Evolutionary conservation across 2,797 vertebrate species (phyloP), one percentile per base, ranked within the genome.

Genomic region (Hirundo rustica): DNA sequence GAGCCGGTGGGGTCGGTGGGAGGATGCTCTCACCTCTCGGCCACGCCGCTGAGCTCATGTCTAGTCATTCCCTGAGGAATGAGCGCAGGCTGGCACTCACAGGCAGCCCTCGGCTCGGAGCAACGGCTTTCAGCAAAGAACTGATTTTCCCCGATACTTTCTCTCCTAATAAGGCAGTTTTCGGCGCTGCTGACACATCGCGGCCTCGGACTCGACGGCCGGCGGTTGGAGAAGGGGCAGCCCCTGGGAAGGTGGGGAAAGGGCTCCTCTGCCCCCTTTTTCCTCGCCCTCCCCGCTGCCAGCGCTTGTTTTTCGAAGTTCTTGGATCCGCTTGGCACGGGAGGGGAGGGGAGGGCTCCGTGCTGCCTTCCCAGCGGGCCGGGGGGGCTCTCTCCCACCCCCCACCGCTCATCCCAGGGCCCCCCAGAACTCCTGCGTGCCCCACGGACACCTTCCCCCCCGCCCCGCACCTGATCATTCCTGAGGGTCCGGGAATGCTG

Each of bases 101-200:
- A 6, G 75, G 88, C 76, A 38, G 38, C 38, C 76, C 91, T 13
- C 4, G 9, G 54, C 86, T 79, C n/a, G 36, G 78, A 30, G 72
- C 83, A 70, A 4, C 42, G 70, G 89, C 95, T 96, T 91, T 74
- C 11, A 74, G 91, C 89, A 95, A 96, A 97, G 96, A 93, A 36
- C 72, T 20, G 91, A 92, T 95, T 93, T 95, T 96, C 96, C 48
- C 47, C 40, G 96, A 16, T 89, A 82, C 85, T 88, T 94, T 96
- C 95, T 94, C 92, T 92, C 96, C 96, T 96, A 97, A 97, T 97
- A 92, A 89, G 92, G 92, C 26, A 96, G 81, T 83, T 91, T 93
- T 95, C 15, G 32, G 93, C 94, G 78, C 61, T 13, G 72, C 80
- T 92, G 95, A 93, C 93, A 96, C 92, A 95, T 77, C 68, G 16